Percentiles rank a stretch among this genome's conserved stretches.
Conservation (phyloP, 2,113 vertebrate species). For the Microcebus jonahi region DNA sequence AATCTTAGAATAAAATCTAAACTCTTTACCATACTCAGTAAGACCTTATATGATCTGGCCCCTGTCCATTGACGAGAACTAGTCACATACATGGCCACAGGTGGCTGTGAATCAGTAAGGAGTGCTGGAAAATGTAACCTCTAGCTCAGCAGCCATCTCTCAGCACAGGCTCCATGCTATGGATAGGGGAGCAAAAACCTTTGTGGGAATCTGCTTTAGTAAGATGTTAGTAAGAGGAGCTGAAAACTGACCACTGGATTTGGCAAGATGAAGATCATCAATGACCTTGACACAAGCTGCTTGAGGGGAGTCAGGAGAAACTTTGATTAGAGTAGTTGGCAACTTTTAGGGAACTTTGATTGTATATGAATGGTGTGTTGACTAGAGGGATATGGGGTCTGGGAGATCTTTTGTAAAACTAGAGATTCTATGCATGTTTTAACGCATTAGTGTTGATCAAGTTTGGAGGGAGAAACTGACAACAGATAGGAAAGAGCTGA, state of each 20-base stretch:
- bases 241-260: neutral
- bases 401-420: neutral
- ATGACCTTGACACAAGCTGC: neutral
- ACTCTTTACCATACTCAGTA: neutral
- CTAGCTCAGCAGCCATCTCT: neutral
- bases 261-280: neutral
- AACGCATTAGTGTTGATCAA: neutral
- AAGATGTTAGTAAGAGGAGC: neutral
- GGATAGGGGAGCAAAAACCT: neutral
- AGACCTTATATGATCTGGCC: neutral
- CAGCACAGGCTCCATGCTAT: neutral
- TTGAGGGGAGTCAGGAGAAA: neutral
- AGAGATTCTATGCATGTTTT: neutral
- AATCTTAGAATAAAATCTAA: neutral
- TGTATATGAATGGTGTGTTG: neutral
- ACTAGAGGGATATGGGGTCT: neutral
- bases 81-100: neutral
- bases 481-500: neutral
- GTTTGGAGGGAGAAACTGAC: neutral
- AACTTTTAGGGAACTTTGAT: neutral
- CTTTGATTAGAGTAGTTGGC: neutral
- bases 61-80: neutral
- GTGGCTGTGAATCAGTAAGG: neutral
- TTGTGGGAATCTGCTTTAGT: neutral
- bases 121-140: neutral